Conservation (phyloP, 1,140 invertebrate species). For the Procambarus clarkii region DNA sequence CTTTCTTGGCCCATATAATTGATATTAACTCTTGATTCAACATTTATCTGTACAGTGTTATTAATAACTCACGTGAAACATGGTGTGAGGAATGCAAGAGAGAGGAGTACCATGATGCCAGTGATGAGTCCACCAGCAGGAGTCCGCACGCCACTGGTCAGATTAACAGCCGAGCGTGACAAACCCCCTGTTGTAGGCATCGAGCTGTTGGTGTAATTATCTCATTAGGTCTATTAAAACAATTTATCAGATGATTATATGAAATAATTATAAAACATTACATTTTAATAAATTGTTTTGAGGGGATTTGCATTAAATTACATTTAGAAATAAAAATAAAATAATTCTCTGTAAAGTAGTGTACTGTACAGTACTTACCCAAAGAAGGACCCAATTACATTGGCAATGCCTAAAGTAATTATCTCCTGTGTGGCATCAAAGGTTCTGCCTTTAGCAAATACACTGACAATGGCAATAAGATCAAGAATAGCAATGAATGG, state of each 20-base stretch:
- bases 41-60: too few species aligned
- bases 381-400: slow-evolving; percentile 93
- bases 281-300: too few species aligned
- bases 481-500: slow-evolving; percentile 87
- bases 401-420: slow-evolving; percentile 88
- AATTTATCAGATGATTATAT: too few species aligned
- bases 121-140: slow-evolving; percentile 93
- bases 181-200: slow-evolving; percentile 95
- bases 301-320: too few species aligned
- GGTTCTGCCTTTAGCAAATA: slow-evolving; percentile 79
- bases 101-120: slow-evolving; percentile 61
- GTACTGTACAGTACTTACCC: slow-evolving; percentile 74
- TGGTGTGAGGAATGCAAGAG: slow-evolving; percentile 66
- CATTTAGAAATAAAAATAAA: too few species aligned
- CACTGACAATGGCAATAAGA: slow-evolving; percentile 88
- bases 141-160: slow-evolving; percentile 92
- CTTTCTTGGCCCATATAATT: too few species aligned
- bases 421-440: slow-evolving; percentile 91
- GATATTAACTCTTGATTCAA: too few species aligned
- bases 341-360: too few species aligned
- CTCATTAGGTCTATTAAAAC: too few species aligned
- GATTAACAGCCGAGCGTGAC: slow-evolving; percentile 93
- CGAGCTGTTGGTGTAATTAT: slow-evolving; percentile 76
- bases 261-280: too few species aligned
- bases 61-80: slow-evolving; percentile 37